These are phyloP conservation scores for Hololepta plana DNA, from an alignment of 2,888 invertebrate species.

Conservation along the genomic window DNA sequence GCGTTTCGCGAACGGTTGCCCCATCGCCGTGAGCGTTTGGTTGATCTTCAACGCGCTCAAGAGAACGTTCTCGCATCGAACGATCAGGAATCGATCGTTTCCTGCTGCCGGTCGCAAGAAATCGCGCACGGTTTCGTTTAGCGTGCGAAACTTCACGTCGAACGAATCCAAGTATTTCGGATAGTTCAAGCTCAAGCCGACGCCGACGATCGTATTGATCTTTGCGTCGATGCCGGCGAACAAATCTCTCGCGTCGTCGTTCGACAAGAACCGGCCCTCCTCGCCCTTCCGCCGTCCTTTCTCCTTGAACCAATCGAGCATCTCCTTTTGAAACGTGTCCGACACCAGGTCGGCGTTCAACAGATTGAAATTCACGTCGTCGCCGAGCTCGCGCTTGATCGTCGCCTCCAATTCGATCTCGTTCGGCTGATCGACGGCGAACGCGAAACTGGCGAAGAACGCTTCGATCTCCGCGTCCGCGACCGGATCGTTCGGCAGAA, in stretches of 20 bases:
- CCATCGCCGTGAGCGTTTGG: too few species aligned
- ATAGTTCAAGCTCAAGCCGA: neutral
- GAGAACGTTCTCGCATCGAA: too few species aligned
- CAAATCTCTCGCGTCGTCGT: neutral
- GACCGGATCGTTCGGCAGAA: too few species aligned
- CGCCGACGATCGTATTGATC: neutral
- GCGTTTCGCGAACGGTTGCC: too few species aligned
- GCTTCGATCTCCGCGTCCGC: too few species aligned
- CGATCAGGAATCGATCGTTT: too few species aligned
- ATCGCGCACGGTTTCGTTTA: too few species aligned
- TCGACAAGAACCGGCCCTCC: neutral
- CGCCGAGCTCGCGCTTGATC: neutral
- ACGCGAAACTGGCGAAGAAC: too few species aligned
- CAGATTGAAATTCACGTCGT: neutral
- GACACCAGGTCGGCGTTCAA: constrained; percentile 1
- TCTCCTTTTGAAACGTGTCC: constrained; percentile 1
- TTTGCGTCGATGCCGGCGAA: neutral
- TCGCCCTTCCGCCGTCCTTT: neutral
- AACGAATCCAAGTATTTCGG: neutral
- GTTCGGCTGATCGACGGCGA: constrained; percentile 1
- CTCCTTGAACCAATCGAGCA: constrained; percentile 1
- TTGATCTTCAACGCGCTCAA: too few species aligned
- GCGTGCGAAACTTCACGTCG: constrained; percentile 1
- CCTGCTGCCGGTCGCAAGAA: too few species aligned
- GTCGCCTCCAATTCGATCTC: constrained; percentile 1